Evolutionary conservation across 1,140 invertebrate genomes (phyloP).

Genomic region (Bombus waltoni): DNA sequence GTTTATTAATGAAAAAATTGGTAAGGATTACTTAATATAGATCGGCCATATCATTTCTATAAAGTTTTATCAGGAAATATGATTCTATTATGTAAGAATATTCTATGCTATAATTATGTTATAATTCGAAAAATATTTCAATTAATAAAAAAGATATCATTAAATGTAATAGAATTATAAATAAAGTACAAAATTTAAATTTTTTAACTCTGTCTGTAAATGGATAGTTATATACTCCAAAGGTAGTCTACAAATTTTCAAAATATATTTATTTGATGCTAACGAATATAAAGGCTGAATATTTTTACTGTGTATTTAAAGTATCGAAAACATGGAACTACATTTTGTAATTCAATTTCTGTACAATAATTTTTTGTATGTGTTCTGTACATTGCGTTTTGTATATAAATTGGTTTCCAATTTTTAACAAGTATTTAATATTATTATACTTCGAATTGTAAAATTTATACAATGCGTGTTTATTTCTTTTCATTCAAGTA

Average conservation of each 20-base stretch:
- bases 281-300: neutral
- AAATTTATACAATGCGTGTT: neutral
- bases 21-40: too few species aligned
- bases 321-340: neutral
- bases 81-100: neutral
- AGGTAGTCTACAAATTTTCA: conserved; percentile 34
- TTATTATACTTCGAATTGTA: neutral
- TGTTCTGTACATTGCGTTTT: neutral
- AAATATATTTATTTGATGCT: conserved; percentile 16
- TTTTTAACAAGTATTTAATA: neutral
- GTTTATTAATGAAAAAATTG: too few species aligned
- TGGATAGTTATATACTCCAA: conserved; percentile 27
- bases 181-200: conserved; percentile 1
- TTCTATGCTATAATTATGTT: neutral
- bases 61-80: neutral
- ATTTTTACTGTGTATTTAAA: too few species aligned
- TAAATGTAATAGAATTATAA: neutral
- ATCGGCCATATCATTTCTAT: too few species aligned
- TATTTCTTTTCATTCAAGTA: conserved; percentile 3
- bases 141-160: neutral
- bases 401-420: neutral
- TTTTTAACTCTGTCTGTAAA: neutral
- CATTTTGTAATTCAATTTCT: neutral
- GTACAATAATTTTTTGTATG: neutral
- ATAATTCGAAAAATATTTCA: neutral